Evolutionary conservation across 2,888 invertebrate species (phyloP), one percentile per base, ranked within the genome.

Genomic region (Bombylius major): DNA sequence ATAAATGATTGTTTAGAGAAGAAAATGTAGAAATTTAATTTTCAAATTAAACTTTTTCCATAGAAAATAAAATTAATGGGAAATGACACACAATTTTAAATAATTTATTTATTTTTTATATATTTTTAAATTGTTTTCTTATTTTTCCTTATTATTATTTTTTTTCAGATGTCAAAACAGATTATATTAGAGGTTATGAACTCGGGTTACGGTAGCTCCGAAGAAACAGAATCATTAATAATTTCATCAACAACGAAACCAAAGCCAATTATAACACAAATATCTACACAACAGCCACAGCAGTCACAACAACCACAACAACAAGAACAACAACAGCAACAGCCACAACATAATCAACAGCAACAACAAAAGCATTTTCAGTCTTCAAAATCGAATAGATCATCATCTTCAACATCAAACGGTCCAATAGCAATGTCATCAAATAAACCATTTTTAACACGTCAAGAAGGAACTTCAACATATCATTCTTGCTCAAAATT

Each of bases 391-490:
- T 23, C 23, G 3, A 53, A 56, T 46, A 56, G 49, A 12, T 12
- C 5, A 44, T 45, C 45, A 45, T 45, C 45, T 7, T 66, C 65
- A 61, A 70, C 73, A 51, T 67, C 67, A 3, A 72, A 72, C 63
- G 71, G 72, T 58, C 73, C 73, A 60, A 70, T 68, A 58, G 67
- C 65, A 55, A 69, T 69, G 68, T 69, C 77, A 54, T 76, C 78
- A 61, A 79, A 80, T 58, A 90, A 90, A 71, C 90, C 90, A 62
- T 86, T 89, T 60, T 77, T 90, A 62, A 89, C 87, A 77, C 81
- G 90, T 62, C 90, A 90, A 76, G 89, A 90, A 76, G 86, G 89
- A 65, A 89, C 90, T 51, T 89, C 89, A 53, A 82, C 83, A 68
- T 81, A 83, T 71, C 74, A 83, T 58, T 83, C 83, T 63, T 70